phyloP scores from a whole-genome alignment of 1,140 invertebrate species.

The Schlechtendalia chinensis region DNA sequence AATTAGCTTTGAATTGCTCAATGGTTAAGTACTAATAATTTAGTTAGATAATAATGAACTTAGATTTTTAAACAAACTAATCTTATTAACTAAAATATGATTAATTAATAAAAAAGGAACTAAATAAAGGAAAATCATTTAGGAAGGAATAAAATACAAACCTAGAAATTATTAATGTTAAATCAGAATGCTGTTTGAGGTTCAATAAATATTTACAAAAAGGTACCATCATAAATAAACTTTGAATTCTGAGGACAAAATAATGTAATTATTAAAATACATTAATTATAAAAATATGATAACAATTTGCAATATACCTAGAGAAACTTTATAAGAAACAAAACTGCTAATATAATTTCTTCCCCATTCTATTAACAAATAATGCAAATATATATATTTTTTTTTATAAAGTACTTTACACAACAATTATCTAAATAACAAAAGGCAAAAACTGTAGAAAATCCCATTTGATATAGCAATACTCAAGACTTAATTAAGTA shows the following conservation, averaged over 20 bases:
- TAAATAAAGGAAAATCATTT: constrained; percentile 12
- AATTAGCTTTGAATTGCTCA: neutral
- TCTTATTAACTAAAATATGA: neutral
- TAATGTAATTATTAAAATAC: constrained; percentile 22
- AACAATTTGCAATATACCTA: too few relatives aligned
- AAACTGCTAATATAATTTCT: too few relatives aligned
- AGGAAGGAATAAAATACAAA: constrained; percentile 25
- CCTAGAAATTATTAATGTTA: constrained; percentile 28
- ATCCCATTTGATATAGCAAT: too few relatives aligned
- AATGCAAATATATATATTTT: too few relatives aligned
- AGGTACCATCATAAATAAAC: constrained; percentile 10
- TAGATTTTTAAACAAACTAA: neutral
- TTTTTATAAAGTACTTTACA: neutral
- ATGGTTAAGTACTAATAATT: constrained; percentile 1
- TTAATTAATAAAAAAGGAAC: neutral
- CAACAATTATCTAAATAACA: neutral
- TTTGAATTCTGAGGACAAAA: constrained; percentile 40
- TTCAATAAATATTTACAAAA: constrained; percentile 40
- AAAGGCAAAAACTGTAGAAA: too few relatives aligned
- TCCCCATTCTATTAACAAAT: too few relatives aligned
- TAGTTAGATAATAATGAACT: neutral
- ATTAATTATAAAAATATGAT: neutral
- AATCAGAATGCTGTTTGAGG: constrained; percentile 30
- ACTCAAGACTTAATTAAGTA: too few relatives aligned
- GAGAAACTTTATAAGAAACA: too few relatives aligned